Evolutionary conservation across 2,888 invertebrate species (phyloP), one percentile per base, ranked within the genome.

Genomic region (Congeria kusceri): DNA sequence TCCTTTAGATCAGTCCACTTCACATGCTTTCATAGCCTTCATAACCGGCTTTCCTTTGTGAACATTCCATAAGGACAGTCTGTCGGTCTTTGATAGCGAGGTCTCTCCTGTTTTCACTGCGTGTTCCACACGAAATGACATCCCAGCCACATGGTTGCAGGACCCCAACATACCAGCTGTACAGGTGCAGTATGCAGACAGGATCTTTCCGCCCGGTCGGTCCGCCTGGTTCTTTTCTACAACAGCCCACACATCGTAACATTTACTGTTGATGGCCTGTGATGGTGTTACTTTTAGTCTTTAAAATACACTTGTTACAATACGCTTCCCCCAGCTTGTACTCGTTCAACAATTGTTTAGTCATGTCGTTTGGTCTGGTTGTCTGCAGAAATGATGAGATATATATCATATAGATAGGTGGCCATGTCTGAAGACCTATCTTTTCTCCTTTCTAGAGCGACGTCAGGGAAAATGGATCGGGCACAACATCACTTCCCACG

Each of bases 321-420:
- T 76, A 77, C 13, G 72, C 77, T 56, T 80, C 80, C 11, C 76
- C 83, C 18, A 62, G 72, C 47, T 80, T 83, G 56, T 83, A 83
- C 20, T 80, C 82, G 44, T 80, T 80, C 58, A 84, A 7, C 3
- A 77, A 56, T n/a, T 67, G 32, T 32, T 7, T 32, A 7, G 32
- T 32, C 32, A 74, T 47, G 3, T 77, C 71, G 0, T 25, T 57
- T 18, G 77, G 46, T 29, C 71, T 67, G 3, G 3, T 63, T 11
- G 57, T 25, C 11, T 80, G 65, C 20, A 80, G 18, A 47, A 64
- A 77, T 1, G 39, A 29, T 15, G 80, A 15, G 20, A 84, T 80
- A 61, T 84, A 79, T 25, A 75, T 74, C 13, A 74, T 73, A 46
- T 84, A 79, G 1, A 81, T 53, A 1, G 77, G 64, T 1, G 81